Percentiles rank a stretch among this genome's conserved stretches.
These are phyloP conservation scores for Ostrea denselamellosa DNA, from an alignment of 1,140 invertebrate genomes.

Conservation along the genomic window DNA sequence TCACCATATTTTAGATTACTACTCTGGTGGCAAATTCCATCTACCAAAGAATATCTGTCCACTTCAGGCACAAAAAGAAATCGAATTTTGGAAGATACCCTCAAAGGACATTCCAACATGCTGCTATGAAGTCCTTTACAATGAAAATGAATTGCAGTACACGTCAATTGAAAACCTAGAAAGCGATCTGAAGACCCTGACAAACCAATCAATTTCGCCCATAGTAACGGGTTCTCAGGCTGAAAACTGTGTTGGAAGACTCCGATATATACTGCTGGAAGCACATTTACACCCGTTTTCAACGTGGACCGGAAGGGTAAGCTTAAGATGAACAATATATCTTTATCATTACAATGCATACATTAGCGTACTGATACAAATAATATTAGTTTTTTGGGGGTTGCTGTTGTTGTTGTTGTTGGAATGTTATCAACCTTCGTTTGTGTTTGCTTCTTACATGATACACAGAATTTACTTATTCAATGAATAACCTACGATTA, in stretches of 20 bases:
- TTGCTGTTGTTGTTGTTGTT: no score
- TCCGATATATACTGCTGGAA: background rate
- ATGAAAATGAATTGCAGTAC: conserved; percentile 5
- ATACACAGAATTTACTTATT: no score
- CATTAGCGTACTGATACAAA: no score
- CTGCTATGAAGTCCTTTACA: background rate
- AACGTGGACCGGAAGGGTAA: conserved; percentile 7
- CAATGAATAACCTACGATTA: no score
- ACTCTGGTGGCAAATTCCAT: conserved; percentile 24
- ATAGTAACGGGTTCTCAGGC: background rate
- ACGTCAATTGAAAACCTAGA: background rate
- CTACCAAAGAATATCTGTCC: conserved; percentile 33
- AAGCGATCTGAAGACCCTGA: background rate
- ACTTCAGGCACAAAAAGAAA: conserved; percentile 20
- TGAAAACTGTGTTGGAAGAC: background rate
- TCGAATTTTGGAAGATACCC: conserved; percentile 34
- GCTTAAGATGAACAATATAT: background rate
- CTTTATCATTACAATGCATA: no score
- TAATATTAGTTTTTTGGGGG: no score
- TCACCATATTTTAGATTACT: conserved; percentile 14
- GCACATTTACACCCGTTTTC: background rate
- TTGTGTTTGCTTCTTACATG: no score
- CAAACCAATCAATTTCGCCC: background rate
- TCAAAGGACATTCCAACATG: background rate
- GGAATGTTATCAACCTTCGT: no score